phyloP scores from a whole-genome alignment of 2,113 vertebrate genomes.

The Canis aureus region DNA sequence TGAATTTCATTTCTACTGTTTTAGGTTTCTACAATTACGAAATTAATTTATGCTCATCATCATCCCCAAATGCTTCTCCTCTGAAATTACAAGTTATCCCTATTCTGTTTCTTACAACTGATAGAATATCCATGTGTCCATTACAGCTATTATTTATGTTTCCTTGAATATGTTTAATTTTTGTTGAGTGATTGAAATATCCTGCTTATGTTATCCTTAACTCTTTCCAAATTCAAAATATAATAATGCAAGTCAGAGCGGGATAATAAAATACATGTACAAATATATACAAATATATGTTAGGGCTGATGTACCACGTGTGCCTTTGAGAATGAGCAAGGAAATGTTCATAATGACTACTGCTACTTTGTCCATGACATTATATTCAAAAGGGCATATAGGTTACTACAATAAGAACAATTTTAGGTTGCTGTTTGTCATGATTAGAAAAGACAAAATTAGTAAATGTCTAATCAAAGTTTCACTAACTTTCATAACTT shows the following conservation, averaged over 20 bases:
- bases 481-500: neutral
- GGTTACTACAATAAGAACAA: neutral
- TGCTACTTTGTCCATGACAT: neutral
- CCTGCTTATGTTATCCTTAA: neutral
- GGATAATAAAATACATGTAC: too few relatives aligned
- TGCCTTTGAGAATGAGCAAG: neutral
- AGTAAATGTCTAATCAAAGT: neutral
- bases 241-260: neutral
- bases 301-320: neutral
- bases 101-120: neutral
- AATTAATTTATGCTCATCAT: neutral
- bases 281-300: neutral
- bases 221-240: neutral
- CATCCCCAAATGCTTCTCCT: neutral
- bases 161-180: neutral
- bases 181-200: neutral
- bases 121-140: neutral
- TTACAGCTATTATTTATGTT: neutral
- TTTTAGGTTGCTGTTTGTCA: neutral
- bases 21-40: neutral
- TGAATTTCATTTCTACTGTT: neutral
- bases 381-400: neutral
- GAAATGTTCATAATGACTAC: neutral
- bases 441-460: neutral
- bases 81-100: neutral